These are phyloP conservation scores for Goniozus legneri DNA, from an alignment of 1,140 invertebrate species.

Conservation along the genomic window DNA sequence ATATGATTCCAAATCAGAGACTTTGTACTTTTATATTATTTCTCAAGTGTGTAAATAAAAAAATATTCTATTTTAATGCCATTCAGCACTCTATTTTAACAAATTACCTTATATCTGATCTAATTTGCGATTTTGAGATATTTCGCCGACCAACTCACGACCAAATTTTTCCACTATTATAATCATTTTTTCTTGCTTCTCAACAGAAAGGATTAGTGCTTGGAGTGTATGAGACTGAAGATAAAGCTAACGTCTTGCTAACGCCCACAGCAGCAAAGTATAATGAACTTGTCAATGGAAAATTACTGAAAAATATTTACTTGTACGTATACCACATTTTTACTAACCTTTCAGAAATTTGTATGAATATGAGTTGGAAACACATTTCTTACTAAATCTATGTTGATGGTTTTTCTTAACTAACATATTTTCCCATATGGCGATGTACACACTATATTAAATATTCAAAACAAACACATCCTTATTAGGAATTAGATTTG, in stretches of 20 bases:
- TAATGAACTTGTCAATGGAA: conserved; percentile 51
- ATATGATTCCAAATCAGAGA: neutral
- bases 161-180: conserved; percentile 1
- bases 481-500: too few relatives aligned
- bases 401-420: conserved; percentile 10
- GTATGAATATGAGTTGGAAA: conserved; percentile 7
- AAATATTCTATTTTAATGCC: too few relatives aligned
- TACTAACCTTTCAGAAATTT: conserved; percentile 10
- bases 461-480: too few relatives aligned
- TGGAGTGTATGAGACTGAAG: conserved; percentile 55
- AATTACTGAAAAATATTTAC: conserved; percentile 51
- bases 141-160: neutral
- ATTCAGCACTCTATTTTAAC: too few relatives aligned
- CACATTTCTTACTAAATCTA: conserved; percentile 10
- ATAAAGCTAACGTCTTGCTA: conserved; percentile 47
- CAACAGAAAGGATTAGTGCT: conserved; percentile 50
- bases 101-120: too few relatives aligned
- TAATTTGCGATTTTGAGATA: neutral
- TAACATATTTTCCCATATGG: neutral
- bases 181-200: conserved; percentile 8
- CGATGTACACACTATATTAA: too few relatives aligned
- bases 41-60: too few relatives aligned
- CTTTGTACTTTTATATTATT: neutral
- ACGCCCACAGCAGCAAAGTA: conserved; percentile 55
- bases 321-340: conserved; percentile 53